Evolutionary conservation across 2,797 vertebrate genomes (phyloP).

Genomic region (Sebastolobus alascanus): DNA sequence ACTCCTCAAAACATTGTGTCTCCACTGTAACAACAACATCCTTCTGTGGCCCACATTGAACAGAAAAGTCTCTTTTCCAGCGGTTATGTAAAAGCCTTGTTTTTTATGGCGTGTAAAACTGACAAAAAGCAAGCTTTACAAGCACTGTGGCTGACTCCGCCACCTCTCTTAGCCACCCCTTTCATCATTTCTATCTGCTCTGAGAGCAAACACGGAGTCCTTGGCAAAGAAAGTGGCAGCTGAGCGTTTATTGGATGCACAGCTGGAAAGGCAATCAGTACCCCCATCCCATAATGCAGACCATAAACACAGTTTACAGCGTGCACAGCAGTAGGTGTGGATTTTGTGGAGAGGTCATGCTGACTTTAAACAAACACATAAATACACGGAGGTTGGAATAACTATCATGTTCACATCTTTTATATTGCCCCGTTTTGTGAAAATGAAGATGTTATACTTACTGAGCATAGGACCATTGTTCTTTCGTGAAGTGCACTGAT

Average conservation of each 20-base stretch:
- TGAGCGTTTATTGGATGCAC: constrained; percentile 40
- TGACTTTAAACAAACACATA: constrained; percentile 16
- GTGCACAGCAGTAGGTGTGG: constrained; percentile 35
- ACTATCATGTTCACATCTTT: not conserved
- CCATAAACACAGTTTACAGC: constrained; percentile 11
- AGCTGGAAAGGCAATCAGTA: constrained; percentile 54
- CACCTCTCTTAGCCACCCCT: constrained; percentile 21
- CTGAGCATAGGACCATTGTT: not conserved
- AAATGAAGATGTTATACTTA: not conserved
- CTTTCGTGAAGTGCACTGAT: not conserved
- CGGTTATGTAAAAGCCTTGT: constrained; percentile 22
- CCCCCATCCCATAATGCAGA: constrained; percentile 9
- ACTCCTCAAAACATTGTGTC: constrained; percentile 31
- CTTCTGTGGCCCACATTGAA: not conserved
- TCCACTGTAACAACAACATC: constrained; percentile 37
- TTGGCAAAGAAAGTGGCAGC: constrained; percentile 37
- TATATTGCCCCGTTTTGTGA: not conserved
- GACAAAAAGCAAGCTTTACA: constrained; percentile 47
- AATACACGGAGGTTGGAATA: not conserved
- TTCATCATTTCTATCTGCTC: constrained; percentile 49
- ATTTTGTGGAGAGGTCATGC: not conserved
- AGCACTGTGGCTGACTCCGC: constrained; percentile 36
- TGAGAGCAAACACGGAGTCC: constrained; percentile 23
- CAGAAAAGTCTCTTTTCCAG: constrained; percentile 20
- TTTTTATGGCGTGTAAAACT: constrained; percentile 43